Base-by-base conservation (phyloP, 2,797 vertebrate genomes). In the Serranus cabrilla region DNA sequence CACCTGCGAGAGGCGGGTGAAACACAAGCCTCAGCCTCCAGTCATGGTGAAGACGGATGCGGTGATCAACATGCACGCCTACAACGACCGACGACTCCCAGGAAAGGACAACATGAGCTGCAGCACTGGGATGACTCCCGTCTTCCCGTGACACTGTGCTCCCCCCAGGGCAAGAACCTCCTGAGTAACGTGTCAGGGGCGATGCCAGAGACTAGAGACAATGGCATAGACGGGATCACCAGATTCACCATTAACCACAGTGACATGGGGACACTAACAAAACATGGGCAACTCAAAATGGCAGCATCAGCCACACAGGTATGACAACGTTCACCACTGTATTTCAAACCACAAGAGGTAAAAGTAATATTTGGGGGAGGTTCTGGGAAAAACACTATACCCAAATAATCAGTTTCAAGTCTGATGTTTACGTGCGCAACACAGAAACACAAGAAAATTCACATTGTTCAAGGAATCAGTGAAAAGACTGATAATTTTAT, bases 41-140 rank as follows among this genome's bases (percentile, higher is more conserved):
- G 94, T 96, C 7, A 89, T 95, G 93, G 94, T 93, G 92, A 99
- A 99, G 96, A 97, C 96, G 1, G 97, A 99, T 4, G 97, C 98
- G 0, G 97, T 99, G 93, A 99, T 99, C 96, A 99, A 98, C 95
- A 99, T 99, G 97, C 98, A 98, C 96, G 97, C 97, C 0, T 99
- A 98, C 96, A 99, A 98, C 25, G 96, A 99, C 93, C 96, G 97
- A 62, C 96, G 97, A 88, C 97, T 99, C 82, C 98, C 98, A 0
- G 98, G 97, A 93, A 99, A 99, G 95, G 98, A 99, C 96, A 97
- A 87, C 95, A 94, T 97, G 97, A 96, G 95, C 90, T 98, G 97
- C 95, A 97, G 93, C 96, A 96, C 97, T 25, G 96, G 97, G 25
- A 76, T 97, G 96, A 96, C 96, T 49, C 98, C 98, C 0, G 97